Base-by-base conservation (phyloP, 2,888 invertebrate genomes). In the Cybosia mesomella region DNA sequence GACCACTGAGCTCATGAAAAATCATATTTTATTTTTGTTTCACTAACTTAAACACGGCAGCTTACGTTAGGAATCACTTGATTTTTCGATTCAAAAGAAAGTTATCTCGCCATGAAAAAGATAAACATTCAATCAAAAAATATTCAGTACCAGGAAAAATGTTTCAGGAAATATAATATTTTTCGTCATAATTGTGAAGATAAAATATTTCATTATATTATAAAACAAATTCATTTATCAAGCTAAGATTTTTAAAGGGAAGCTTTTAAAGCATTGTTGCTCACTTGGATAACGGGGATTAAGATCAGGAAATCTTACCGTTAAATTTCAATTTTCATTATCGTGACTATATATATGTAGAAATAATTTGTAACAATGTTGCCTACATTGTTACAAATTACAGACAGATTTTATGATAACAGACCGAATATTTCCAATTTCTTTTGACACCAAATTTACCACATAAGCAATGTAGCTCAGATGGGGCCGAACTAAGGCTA, bases 21-120 rank as follows among this genome's bases (percentile, higher is more conserved):
- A 89, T 89, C 87, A 90, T 91, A 91, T 81, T 91, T 91, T 88
- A 88, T 88, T 89, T 91, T 88, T 79, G 82, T 87, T 89, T 87
- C 80, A 81, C 74, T 76, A 80, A 81, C 76, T 78, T 76, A 79
- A 78, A 78, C 73, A 76, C 73, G 72, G 74, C 73, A 75, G 36
- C 66, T 70, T 71, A 59, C 69, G 62, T 74, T 81, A 71, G 67
- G 63, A 72, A 60, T 71, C 71, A 70, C 60, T 72, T 70, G 67
- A 58, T 70, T 73, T 69, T 62, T 71, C 65, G 54, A 74, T 80
- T 68, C 64, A 64, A 74, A 54, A 66, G 62, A 75, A 78, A 70
- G 71, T 71, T 78, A 71, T 79, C 67, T 73, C 72, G 70, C 64
- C 13, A 28, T 60, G 24, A 55, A 67, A 66, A 70, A 64, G 70